Evolutionary conservation across 2,797 vertebrate species (phyloP).

Genomic region (Bovichtus diacanthus): DNA sequence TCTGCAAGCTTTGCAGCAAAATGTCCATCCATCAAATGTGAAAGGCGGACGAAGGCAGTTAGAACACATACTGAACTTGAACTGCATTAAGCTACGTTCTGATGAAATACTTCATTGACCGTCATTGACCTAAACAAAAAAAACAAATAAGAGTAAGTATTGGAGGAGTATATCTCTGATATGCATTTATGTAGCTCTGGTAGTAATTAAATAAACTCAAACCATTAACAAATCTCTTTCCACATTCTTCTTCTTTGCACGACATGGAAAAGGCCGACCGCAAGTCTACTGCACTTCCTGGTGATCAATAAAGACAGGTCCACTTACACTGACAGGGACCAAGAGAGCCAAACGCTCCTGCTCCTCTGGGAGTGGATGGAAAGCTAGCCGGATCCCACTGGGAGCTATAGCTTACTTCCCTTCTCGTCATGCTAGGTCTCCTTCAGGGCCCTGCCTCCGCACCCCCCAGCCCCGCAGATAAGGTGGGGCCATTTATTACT

Average conservation of each 20-base stretch:
- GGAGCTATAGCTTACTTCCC: constrained; percentile 71
- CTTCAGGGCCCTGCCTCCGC: constrained; percentile 46
- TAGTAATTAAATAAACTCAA: constrained; percentile 19
- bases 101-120: neutral
- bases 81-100: neutral
- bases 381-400: constrained; percentile 54
- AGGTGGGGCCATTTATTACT: constrained; percentile 77
- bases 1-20: neutral
- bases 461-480: constrained; percentile 64
- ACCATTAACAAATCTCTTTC: constrained; percentile 22
- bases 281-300: constrained; percentile 55
- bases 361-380: constrained; percentile 50
- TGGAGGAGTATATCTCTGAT: neutral
- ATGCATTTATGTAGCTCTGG: neutral
- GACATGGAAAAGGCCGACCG: constrained; percentile 8
- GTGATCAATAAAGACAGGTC: constrained; percentile 68
- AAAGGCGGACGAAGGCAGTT: neutral
- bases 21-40: neutral
- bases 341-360: constrained; percentile 41
- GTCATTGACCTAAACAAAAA: neutral
- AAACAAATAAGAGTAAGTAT: neutral
- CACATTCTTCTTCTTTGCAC: constrained; percentile 7
- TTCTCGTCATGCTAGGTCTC: constrained; percentile 67
- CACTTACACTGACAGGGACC: constrained; percentile 65
- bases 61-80: neutral